These are phyloP conservation scores for Leucosticte australis DNA, from an alignment of 2,113 vertebrate species.

Conservation along the genomic window DNA sequence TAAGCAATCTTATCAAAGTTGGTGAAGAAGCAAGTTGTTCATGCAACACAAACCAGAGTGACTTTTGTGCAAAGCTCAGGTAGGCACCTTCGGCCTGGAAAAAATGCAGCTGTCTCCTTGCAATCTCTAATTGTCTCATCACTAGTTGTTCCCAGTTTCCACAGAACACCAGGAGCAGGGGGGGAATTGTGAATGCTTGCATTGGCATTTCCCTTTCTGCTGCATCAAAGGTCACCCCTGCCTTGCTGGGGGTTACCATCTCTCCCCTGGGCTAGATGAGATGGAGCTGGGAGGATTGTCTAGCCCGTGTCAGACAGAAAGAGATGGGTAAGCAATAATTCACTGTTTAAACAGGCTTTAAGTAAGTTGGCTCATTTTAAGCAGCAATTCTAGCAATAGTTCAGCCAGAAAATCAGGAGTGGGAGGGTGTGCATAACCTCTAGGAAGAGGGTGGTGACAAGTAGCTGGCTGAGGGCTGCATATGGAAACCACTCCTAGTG, in stretches of 20 bases:
- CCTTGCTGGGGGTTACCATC: not conserved
- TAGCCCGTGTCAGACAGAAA: not conserved
- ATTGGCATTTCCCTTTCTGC: not conserved
- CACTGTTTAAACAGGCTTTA: not conserved
- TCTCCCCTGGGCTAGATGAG: not conserved
- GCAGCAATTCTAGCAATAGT: not conserved
- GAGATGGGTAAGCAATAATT: not conserved
- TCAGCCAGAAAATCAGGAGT: conserved; percentile 35
- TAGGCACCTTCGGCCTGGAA: not conserved
- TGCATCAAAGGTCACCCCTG: not conserved
- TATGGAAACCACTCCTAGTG: conserved; percentile 18
- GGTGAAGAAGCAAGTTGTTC: not conserved
- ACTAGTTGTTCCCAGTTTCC: not conserved
- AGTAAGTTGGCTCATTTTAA: conserved; percentile 21
- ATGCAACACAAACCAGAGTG: not conserved
- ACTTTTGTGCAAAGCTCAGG: not conserved
- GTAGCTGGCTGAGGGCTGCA: conserved; percentile 16
- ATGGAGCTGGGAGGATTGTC: not conserved
- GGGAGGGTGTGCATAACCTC: conserved; percentile 25
- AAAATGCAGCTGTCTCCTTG: not conserved
- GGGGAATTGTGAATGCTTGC: not conserved
- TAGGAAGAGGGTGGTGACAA: conserved; percentile 60
- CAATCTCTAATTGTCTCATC: not conserved
- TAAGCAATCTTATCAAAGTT: not conserved
- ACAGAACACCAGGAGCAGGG: not conserved